Conservation (phyloP, 1,140 invertebrate genomes). For the Zaprionus lachaisei region DNA sequence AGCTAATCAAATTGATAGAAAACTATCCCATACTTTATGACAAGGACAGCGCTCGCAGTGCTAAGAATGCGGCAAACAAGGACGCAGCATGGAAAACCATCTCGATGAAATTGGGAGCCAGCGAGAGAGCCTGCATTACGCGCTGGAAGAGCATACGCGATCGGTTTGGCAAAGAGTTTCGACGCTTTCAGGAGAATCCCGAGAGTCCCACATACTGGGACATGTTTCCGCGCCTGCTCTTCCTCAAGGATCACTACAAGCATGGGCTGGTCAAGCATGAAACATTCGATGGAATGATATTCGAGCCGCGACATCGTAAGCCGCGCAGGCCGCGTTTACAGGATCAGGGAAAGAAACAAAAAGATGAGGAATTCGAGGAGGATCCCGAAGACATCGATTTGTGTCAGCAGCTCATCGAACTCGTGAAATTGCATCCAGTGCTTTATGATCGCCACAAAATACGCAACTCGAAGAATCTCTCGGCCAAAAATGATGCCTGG, state of each 20-base stretch:
- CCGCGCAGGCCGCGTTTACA: constrained; percentile 25
- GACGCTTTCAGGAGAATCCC: constrained; percentile 68
- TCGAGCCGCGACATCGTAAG: constrained; percentile 58
- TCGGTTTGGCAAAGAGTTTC: constrained; percentile 75
- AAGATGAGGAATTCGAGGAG: constrained; percentile 38
- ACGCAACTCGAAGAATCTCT: constrained; percentile 74
- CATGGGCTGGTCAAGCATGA: constrained; percentile 63
- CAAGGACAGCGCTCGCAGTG: constrained; percentile 61
- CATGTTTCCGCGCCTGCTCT: constrained; percentile 72
- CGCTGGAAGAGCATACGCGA: constrained; percentile 78
- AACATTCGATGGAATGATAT: constrained; percentile 62
- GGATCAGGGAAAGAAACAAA: constrained; percentile 32
- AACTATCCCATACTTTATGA: constrained; percentile 75
- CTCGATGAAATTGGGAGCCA: constrained; percentile 59
- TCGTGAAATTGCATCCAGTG: constrained; percentile 73
- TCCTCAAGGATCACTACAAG: constrained; percentile 77
- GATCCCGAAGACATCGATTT: constrained; percentile 51
- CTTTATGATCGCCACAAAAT: constrained; percentile 74
- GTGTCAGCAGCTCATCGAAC: constrained; percentile 66
- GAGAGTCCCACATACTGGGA: constrained; percentile 74
- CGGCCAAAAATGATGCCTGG: constrained; percentile 77
- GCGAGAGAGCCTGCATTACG: constrained; percentile 75
- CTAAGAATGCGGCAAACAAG: constrained; percentile 64
- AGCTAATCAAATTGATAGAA: constrained; percentile 69
- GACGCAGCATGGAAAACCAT: constrained; percentile 74